phyloP scores from a whole-genome alignment of 2,797 vertebrate species.

The Spinus olivaceus region DNA sequence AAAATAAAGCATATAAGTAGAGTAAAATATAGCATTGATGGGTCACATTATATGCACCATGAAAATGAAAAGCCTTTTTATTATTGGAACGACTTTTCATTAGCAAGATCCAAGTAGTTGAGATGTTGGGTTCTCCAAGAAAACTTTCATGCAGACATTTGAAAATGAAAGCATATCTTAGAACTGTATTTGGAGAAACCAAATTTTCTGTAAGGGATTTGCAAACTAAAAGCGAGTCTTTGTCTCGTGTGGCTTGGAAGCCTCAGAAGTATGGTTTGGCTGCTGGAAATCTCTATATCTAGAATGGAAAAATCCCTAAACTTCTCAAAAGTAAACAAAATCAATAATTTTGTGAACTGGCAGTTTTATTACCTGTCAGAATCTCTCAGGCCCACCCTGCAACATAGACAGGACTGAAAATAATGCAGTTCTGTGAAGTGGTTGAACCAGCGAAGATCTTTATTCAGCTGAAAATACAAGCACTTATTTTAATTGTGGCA shows the following conservation, averaged over 20 bases:
- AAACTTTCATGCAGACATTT: not conserved
- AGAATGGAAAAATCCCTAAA: not conserved
- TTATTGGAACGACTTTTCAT: not conserved
- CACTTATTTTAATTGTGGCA: not conserved
- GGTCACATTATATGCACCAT: not conserved
- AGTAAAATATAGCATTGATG: not conserved
- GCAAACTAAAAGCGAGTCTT: not conserved
- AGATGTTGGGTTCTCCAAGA: not conserved
- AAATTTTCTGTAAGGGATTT: not conserved
- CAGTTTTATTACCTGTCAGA: not conserved
- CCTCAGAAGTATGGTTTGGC: not conserved
- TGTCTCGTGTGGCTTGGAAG: accelerated
- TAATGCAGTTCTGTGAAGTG: not conserved
- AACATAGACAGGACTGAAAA: not conserved
- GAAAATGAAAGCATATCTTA: not conserved
- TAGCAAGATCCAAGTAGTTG: not conserved
- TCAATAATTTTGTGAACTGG: not conserved
- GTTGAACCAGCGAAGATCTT: not conserved
- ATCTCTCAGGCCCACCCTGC: not conserved
- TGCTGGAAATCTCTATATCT: not conserved
- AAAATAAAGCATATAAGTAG: not conserved
- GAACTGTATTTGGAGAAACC: not conserved
- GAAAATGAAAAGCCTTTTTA: not conserved
- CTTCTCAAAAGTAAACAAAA: not conserved
- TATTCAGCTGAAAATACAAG: not conserved